These are phyloP conservation scores for Lipophrys pholis DNA, from an alignment of 2,113 vertebrate species.

Conservation along the genomic window DNA sequence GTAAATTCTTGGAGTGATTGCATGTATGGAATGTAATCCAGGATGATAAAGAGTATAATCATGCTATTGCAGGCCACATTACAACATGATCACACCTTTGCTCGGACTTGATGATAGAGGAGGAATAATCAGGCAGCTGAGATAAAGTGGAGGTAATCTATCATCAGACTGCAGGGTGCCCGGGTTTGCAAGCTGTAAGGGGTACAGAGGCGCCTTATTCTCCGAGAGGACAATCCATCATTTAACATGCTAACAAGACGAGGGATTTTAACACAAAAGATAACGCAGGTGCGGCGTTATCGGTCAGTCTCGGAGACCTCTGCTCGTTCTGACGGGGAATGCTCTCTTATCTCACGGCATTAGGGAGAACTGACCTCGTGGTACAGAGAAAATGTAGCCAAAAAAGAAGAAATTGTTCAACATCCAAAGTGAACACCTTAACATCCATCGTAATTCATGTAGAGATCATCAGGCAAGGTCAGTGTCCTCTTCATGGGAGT, in stretches of 20 bases:
- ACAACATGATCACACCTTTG: conserved; percentile 49
- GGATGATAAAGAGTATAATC: conserved; percentile 55
- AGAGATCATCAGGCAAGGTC: not conserved
- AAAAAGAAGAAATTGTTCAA: not conserved
- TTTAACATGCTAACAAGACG: conserved; percentile 76
- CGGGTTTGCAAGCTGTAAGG: conserved; percentile 49
- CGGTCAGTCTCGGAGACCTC: conserved; percentile 51
- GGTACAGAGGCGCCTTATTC: conserved; percentile 23
- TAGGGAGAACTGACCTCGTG: conserved; percentile 54
- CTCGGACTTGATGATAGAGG: conserved; percentile 45
- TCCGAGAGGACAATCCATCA: conserved; percentile 74
- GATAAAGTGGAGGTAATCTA: conserved; percentile 75
- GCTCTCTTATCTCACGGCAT: conserved; percentile 52
- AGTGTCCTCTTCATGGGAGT: not conserved
- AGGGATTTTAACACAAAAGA: conserved; percentile 70
- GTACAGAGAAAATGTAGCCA: not conserved
- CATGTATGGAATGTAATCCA: conserved; percentile 32
- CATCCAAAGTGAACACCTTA: conserved; percentile 2
- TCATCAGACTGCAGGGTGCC: conserved; percentile 57
- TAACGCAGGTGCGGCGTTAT: conserved; percentile 69
- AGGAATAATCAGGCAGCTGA: conserved; percentile 68
- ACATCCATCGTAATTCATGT: conserved; percentile 15
- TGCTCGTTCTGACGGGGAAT: conserved; percentile 20
- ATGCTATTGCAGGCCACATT: conserved; percentile 58
- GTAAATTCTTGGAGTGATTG: not conserved